phyloP scores from a whole-genome alignment of 2,797 vertebrate species.

The Danio kyathit region DNA sequence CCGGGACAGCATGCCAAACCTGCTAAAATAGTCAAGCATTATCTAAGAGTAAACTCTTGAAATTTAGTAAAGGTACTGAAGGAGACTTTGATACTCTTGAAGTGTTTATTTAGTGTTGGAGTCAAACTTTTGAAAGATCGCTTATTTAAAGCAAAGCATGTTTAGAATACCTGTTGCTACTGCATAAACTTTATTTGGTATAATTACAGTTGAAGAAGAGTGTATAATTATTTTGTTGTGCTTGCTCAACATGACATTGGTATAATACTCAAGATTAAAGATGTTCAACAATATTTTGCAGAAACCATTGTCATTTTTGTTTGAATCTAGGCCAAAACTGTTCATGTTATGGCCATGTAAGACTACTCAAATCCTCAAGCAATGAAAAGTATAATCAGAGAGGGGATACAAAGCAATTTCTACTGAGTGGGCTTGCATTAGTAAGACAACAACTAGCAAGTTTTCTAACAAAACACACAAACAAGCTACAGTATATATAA shows the following conservation, averaged over 20 bases:
- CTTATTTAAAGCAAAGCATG: neutral
- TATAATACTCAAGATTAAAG: neutral
- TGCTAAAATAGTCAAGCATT: too few species aligned
- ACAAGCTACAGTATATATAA: too few species aligned
- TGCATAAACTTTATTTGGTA: neutral
- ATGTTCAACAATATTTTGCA: too few species aligned
- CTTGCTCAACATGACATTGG: neutral
- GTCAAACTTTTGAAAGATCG: neutral
- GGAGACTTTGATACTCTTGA: neutral
- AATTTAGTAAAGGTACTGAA: neutral
- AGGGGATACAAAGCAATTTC: too few species aligned
- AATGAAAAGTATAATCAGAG: too few species aligned
- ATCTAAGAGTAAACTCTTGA: too few species aligned
- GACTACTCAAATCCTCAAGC: neutral
- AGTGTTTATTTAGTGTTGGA: neutral
- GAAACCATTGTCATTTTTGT: neutral
- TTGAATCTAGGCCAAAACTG: neutral
- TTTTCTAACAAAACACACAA: too few species aligned
- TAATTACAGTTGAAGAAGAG: neutral
- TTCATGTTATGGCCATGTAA: neutral
- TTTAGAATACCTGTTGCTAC: neutral
- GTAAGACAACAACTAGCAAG: neutral
- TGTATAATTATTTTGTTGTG: neutral
- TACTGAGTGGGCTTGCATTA: neutral
- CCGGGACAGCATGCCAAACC: too few species aligned